Percentiles rank a stretch among this genome's conserved stretches.
Evolutionary conservation across 1,140 invertebrate genomes (phyloP).

Genomic region (Anastrepha ludens): DNA sequence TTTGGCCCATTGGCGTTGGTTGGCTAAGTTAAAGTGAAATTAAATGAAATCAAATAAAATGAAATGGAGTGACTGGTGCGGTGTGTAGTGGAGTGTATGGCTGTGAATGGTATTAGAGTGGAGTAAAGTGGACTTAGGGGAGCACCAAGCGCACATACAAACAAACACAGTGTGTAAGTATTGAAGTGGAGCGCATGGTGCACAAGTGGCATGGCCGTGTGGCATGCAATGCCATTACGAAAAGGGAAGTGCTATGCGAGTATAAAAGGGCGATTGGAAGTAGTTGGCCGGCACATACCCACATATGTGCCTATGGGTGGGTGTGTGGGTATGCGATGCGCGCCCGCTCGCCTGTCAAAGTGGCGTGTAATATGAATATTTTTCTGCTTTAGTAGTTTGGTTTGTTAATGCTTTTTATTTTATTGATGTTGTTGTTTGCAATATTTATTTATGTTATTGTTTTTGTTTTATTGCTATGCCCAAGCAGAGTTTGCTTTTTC

Average conservation of each 20-base stretch:
- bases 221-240: not conserved
- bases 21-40: slow-evolving; percentile 3
- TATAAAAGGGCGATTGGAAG: not conserved
- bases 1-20: slow-evolving; percentile 22
- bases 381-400: slow-evolving; percentile 13
- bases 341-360: not conserved
- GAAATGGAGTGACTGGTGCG: not conserved
- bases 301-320: not conserved
- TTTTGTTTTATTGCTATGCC: not conserved
- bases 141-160: too few relatives aligned
- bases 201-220: not conserved
- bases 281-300: not conserved
- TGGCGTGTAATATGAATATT: slow-evolving; percentile 44
- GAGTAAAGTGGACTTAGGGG: not conserved
- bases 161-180: not conserved
- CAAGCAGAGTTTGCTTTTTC: too few relatives aligned
- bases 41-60: slow-evolving; percentile 29
- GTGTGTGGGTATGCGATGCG: not conserved
- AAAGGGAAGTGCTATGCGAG: not conserved
- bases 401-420: not conserved
- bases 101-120: not conserved
- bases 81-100: not conserved
- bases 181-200: not conserved
- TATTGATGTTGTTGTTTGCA: not conserved
- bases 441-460: slow-evolving; percentile 17